phyloP scores from a whole-genome alignment of 2,797 vertebrate genomes.

The Acomys russatus region DNA sequence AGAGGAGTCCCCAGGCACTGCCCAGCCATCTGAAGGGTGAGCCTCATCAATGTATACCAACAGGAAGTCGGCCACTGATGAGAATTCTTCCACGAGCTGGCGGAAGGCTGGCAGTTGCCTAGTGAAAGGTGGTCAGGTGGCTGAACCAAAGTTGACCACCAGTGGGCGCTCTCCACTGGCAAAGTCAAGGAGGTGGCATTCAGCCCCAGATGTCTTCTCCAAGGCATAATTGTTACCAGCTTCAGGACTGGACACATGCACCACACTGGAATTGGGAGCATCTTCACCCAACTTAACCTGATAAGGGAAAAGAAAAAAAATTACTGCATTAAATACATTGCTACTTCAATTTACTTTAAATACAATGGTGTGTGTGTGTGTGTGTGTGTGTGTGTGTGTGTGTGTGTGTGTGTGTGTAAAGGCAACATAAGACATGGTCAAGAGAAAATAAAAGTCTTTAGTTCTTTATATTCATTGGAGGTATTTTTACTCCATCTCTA shows the following conservation, averaged over 20 bases:
- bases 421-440: conserved; percentile 20
- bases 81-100: conserved; percentile 97
- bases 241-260: conserved; percentile 90
- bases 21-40: conserved; percentile 98
- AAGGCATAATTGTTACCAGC: conserved; percentile 72
- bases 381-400: no score
- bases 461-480: background rate
- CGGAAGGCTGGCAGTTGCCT: conserved; percentile 96
- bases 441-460: conserved; percentile 6
- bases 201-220: conserved; percentile 82
- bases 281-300: conserved; percentile 97
- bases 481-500: conserved; percentile 43
- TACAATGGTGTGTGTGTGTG: background rate
- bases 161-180: conserved; percentile 94
- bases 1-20: conserved; percentile 92
- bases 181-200: conserved; percentile 96
- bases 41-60: conserved; percentile 99
- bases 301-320: conserved; percentile 69
- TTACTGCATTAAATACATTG: conserved; percentile 33
- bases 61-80: conserved; percentile 97
- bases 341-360: conserved; percentile 37
- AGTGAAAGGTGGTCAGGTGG: conserved; percentile 98
- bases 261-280: conserved; percentile 97
- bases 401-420: conserved; percentile 50
- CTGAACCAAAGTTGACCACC: conserved; percentile 98